Evolutionary conservation across 2,888 invertebrate species (phyloP), one percentile per base, ranked within the genome.

Genomic region (Pandemis heparana): DNA sequence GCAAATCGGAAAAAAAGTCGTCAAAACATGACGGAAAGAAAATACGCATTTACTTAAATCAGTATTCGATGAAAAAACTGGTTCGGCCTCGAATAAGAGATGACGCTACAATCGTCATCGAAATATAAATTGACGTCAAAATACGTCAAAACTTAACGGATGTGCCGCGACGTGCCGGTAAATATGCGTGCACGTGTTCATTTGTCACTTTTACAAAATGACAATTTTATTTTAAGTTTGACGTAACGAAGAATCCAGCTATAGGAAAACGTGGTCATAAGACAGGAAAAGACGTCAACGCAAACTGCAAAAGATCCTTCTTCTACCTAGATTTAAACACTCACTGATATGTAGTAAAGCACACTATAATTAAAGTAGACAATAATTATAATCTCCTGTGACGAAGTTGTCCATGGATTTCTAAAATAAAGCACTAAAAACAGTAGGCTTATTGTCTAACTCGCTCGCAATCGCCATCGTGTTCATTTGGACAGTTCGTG

Each of bases 81-180:
- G 53, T 66, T 56, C 12, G 18, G 14, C 41, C 63, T 43, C 18
- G n/a, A 48, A 48, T 53, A 41, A 53, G 43, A 18, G 12, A 14
- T 56, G 53, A 66, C 53, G 41, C 38, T 56, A 41, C 14, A 18
- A 16, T 18, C 39, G 66, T 66, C 66, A 66, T 56, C 56, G 23
- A 39, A 38, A 56, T 6, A 63, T 8, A 39, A 16, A 41, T 66
- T 66, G 66, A 66, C 66, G 66, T 66, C 66, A 63, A 63, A 43
- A 43, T 18, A 51, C 38, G 51, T 65, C 51, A 38, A 65, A 18
- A n/a, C 38, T 8, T 48, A n/a, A 48, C 23, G n/a, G 18, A 63
- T 63, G 14, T 41, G 12, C 5, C 43, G 23, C 43, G 48, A 48
- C n/a, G 48, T 10, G 23, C 56, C 10, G 23, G 9, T 5, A 23